phyloP scores from a whole-genome alignment of 2,113 vertebrate species.

The Phalacrocorax carbo region DNA sequence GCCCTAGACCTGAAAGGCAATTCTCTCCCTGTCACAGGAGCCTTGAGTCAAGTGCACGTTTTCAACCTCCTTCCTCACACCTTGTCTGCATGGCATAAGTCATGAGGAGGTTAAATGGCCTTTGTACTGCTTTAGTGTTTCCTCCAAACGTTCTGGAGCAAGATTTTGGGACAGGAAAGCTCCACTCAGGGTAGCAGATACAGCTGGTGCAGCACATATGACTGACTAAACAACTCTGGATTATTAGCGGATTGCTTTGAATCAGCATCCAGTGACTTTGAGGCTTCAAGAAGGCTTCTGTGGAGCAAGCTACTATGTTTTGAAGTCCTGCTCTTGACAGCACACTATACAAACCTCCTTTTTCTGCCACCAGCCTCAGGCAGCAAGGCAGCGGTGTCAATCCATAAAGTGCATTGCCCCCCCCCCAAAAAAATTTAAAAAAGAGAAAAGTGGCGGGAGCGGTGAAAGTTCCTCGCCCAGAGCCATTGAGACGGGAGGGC shows the following conservation, averaged over 20 bases:
- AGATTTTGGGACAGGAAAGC: not conserved
- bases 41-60: accelerated
- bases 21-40: not conserved
- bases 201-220: not conserved
- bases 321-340: not conserved
- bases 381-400: not conserved
- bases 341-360: not conserved
- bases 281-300: not conserved
- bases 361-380: not conserved
- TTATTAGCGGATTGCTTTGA: not conserved
- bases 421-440: too few relatives aligned
- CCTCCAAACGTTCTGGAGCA: not conserved
- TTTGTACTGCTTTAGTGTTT: not conserved
- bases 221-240: not conserved
- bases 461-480: too few relatives aligned
- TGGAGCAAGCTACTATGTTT: not conserved
- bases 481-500: too few relatives aligned
- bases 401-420: not conserved
- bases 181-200: not conserved
- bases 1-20: not conserved
- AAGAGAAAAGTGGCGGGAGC: too few relatives aligned
- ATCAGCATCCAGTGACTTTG: not conserved
- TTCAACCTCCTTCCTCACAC: not conserved
- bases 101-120: not conserved
- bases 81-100: not conserved